These are phyloP conservation scores for Melipona bicolor DNA, from an alignment of 2,888 invertebrate genomes.

Conservation along the genomic window DNA sequence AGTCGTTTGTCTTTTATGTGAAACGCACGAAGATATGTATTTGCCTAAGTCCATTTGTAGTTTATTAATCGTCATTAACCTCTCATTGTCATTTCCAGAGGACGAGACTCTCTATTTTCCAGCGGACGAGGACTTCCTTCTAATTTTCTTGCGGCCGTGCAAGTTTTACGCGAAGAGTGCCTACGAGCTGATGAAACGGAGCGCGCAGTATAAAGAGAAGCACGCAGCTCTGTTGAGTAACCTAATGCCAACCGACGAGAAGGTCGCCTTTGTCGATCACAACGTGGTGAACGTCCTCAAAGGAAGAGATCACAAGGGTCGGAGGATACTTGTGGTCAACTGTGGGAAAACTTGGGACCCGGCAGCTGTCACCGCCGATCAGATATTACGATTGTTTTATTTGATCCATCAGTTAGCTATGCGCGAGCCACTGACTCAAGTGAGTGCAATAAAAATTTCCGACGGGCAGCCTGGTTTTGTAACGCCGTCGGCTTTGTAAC, in stretches of 20 bases:
- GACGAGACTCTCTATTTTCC: conserved; percentile 88
- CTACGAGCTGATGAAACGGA: conserved; percentile 91
- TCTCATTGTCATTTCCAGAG: conserved; percentile 82
- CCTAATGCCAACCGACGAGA: conserved; percentile 89
- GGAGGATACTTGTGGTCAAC: conserved; percentile 90
- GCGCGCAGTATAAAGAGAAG: conserved; percentile 91
- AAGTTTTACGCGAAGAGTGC: conserved; percentile 94
- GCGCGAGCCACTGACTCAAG: conserved; percentile 90
- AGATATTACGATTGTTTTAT: conserved; percentile 92
- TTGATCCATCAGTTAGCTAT: conserved; percentile 92
- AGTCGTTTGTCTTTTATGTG: too few relatives aligned
- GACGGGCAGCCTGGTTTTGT: neutral
- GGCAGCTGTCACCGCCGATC: conserved; percentile 89
- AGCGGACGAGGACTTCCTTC: conserved; percentile 91
- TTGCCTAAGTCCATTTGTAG: too few relatives aligned
- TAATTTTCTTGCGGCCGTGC: conserved; percentile 92
- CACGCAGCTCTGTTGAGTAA: conserved; percentile 88
- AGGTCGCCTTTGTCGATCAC: conserved; percentile 88
- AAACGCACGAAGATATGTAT: too few relatives aligned
- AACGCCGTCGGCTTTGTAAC: neutral
- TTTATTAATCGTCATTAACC: neutral
- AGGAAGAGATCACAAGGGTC: conserved; percentile 90
- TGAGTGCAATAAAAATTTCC: conserved; percentile 27
- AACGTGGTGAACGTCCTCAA: conserved; percentile 92
- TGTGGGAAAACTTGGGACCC: conserved; percentile 92